phyloP scores from a whole-genome alignment of 2,888 invertebrate species.

The Empis stercorea region DNA sequence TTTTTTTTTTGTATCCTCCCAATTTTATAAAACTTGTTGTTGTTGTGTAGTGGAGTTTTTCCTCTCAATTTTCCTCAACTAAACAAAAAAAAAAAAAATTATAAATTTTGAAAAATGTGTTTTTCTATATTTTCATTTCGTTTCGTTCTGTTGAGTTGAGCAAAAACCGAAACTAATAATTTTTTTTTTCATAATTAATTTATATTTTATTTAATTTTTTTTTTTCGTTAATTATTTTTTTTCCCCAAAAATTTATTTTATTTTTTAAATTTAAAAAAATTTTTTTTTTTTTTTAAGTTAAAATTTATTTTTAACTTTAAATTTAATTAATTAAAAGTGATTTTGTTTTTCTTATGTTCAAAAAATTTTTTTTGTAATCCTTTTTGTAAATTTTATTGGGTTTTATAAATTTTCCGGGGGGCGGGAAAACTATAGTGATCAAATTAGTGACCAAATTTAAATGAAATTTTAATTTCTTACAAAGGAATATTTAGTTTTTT shows the following conservation, averaged over 20 bases:
- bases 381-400: not conserved
- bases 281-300: too few relatives aligned
- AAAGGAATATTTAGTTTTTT: too few relatives aligned
- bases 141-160: not conserved
- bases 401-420: not conserved
- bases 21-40: not conserved
- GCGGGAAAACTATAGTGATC: not conserved
- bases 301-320: too few relatives aligned
- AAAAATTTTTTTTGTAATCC: too few relatives aligned
- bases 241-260: not conserved
- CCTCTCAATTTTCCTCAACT: not conserved
- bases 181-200: not conserved
- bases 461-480: too few relatives aligned
- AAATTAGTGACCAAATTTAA: not conserved
- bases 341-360: too few relatives aligned
- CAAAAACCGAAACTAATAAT: not conserved
- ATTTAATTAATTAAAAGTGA: too few relatives aligned
- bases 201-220: not conserved
- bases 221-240: not conserved
- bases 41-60: not conserved
- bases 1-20: not conserved
- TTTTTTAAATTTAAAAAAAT: not conserved
- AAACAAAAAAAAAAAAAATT: not conserved
- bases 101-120: not conserved
- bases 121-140: not conserved